Evolutionary conservation across 1,140 invertebrate species (phyloP), one percentile per base, ranked within the genome.

Genomic region (Harpegnathos saltator): DNA sequence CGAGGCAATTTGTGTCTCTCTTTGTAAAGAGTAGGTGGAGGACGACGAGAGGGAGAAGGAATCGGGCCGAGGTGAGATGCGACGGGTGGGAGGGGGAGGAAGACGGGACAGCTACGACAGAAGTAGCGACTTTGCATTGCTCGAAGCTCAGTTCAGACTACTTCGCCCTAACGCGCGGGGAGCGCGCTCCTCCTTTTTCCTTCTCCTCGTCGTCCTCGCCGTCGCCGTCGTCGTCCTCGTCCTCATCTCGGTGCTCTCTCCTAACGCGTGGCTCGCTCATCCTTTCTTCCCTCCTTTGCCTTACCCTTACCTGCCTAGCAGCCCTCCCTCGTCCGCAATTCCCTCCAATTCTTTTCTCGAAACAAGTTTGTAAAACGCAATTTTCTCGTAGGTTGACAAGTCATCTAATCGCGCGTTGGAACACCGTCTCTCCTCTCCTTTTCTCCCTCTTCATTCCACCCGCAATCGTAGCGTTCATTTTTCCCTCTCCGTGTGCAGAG

Each of bases 341-440:
- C 90, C 85, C 91, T 92, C 90, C 93, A 93, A 93, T 94, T 93
- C 92, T 92, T 93, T 91, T 89, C 90, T 90, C 90, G 91, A 93
- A 94, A 94, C 92, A 93, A 94, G 93, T 94, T 94, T 93, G 92
- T 91, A 93, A 93, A 93, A 94, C 92, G 92, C 92, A 93, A 94
- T 94, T 94, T 93, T 92, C 91, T 86, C 89, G 87, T 90, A 93
- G 92, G 91, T 92, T 93, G 93, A 93, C 91, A 91, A 93, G 92
- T 94, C 91, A 92, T 92, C 91, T 92, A 91, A 92, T 93, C 92
- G 90, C 87, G 89, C 88, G 85, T 89, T 85, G 80, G 86, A 85
- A 85, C 68, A 83, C 71, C 71, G 58, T 69, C 17, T 66, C 12
- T 61, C 19, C 33, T 44, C n/a, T 62, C 26, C 33, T 24, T 75